Conservation (phyloP, 2,797 vertebrate species). For the Allochrocebus solatus region DNA sequence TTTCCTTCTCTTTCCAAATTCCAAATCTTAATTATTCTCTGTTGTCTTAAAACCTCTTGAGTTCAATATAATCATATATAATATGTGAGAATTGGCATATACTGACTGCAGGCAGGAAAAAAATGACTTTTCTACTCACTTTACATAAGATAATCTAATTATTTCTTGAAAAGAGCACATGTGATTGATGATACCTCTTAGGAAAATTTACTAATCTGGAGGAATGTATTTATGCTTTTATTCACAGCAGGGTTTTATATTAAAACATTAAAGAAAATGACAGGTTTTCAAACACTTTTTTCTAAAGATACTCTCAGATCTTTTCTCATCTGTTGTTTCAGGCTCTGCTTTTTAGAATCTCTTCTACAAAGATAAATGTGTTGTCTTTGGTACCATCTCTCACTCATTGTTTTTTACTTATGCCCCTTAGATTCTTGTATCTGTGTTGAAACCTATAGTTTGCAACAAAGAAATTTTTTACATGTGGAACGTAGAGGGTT, state of each 20-base stretch:
- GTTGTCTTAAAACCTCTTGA: slow-evolving; percentile 39
- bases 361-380: background rate
- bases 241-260: background rate
- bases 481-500: background rate
- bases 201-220: slow-evolving; percentile 11
- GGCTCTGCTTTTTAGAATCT: background rate
- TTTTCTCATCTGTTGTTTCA: background rate
- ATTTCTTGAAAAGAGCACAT: background rate
- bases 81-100: background rate
- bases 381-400: background rate
- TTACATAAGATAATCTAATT: slow-evolving; percentile 3
- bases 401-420: background rate
- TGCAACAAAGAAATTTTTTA: background rate
- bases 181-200: background rate
- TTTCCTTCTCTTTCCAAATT: slow-evolving; percentile 13
- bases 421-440: background rate
- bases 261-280: background rate
- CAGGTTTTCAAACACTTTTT: background rate
- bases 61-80: background rate
- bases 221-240: background rate
- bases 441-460: background rate
- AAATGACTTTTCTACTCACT: background rate
- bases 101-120: background rate
- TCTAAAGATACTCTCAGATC: background rate
- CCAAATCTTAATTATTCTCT: slow-evolving; percentile 38